phyloP scores from a whole-genome alignment of 2,113 vertebrate species.

The Calonectris borealis region DNA sequence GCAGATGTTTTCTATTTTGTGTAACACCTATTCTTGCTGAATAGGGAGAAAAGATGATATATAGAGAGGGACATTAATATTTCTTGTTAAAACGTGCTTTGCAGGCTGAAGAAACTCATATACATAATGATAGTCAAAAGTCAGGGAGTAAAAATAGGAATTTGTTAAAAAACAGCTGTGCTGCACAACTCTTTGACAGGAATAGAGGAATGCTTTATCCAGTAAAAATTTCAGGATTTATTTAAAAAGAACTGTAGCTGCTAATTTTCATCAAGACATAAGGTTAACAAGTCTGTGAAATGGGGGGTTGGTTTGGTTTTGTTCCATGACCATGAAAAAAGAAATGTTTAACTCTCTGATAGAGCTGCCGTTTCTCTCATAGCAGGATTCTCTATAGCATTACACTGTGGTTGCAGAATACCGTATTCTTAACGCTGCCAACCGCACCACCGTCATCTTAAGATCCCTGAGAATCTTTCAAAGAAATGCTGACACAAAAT shows the following conservation, averaged over 20 bases:
- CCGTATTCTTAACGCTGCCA: not conserved
- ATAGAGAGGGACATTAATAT: slow-evolving; percentile 21
- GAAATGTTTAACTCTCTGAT: not conserved
- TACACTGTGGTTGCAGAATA: not conserved
- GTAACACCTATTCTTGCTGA: slow-evolving; percentile 6
- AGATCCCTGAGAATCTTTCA: not conserved
- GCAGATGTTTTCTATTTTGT: slow-evolving; percentile 47
- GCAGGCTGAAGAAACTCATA: slow-evolving; percentile 35
- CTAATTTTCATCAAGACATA: slow-evolving; percentile 17
- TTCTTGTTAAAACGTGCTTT: slow-evolving; percentile 30
- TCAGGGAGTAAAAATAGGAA: slow-evolving; percentile 34
- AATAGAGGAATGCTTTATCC: not conserved
- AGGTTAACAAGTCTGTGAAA: slow-evolving; percentile 16
- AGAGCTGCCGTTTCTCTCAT: not conserved
- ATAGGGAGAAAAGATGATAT: slow-evolving; percentile 9
- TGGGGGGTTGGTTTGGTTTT: not conserved
- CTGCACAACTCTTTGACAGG: slow-evolving; percentile 17
- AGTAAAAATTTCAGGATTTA: not conserved
- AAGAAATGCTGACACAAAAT: not conserved
- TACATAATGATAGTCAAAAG: slow-evolving; percentile 52
- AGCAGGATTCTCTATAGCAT: not conserved
- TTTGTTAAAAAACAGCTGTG: slow-evolving; percentile 47
- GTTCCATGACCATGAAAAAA: not conserved
- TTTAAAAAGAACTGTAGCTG: slow-evolving; percentile 1
- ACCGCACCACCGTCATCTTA: not conserved